These are phyloP conservation scores for Xerus rutilus DNA, from an alignment of 2,797 vertebrate species.

Conservation along the genomic window DNA sequence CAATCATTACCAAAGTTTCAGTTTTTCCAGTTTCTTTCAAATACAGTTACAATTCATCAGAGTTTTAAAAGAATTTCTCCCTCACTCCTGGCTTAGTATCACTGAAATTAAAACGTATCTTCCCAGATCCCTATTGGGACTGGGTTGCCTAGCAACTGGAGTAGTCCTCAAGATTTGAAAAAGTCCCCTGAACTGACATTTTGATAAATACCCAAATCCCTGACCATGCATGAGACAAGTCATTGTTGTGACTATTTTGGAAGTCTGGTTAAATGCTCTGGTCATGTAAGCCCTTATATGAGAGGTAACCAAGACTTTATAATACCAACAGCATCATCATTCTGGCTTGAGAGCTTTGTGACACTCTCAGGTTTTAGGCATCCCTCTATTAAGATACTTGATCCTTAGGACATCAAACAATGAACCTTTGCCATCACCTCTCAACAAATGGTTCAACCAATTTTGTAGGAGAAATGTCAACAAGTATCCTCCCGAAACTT, in stretches of 20 bases:
- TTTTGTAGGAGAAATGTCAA: neutral
- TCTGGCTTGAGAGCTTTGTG: neutral
- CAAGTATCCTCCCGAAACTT: neutral
- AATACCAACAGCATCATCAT: neutral
- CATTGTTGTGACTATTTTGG: neutral
- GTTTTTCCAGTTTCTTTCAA: neutral
- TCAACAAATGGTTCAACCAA: neutral
- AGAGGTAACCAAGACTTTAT: neutral
- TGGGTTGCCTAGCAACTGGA: neutral
- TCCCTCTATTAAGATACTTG: neutral
- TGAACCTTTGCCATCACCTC: neutral
- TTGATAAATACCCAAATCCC: neutral
- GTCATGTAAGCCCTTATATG: neutral
- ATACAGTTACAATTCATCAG: neutral
- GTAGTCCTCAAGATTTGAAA: neutral
- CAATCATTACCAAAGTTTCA: neutral
- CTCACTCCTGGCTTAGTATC: neutral
- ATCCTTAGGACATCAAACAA: neutral
- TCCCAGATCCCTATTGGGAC: neutral
- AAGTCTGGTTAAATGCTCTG: neutral
- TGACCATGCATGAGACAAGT: neutral
- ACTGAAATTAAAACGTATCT: neutral
- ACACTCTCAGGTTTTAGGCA: neutral
- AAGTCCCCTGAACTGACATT: neutral
- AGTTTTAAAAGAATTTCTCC: neutral